phyloP scores from a whole-genome alignment of 2,113 vertebrate species.

The Xyliphius kryptos region DNA sequence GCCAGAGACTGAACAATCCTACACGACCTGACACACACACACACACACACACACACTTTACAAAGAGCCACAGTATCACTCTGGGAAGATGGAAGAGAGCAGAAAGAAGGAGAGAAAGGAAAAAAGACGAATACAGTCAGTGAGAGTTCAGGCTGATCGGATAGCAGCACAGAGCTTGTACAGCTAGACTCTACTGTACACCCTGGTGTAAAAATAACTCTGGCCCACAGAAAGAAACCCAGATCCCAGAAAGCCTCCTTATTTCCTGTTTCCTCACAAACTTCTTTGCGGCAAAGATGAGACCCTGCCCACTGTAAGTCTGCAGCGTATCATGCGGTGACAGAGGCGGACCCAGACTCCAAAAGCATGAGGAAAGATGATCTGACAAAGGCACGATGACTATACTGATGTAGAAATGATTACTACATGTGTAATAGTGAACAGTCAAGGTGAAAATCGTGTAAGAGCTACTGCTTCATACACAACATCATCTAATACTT shows the following conservation, averaged over 20 bases:
- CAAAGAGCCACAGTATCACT: constrained; percentile 41
- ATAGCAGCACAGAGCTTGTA: constrained; percentile 24
- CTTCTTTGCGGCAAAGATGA: constrained; percentile 25
- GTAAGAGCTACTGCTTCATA: too few relatives aligned
- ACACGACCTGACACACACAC: too few relatives aligned
- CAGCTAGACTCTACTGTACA: constrained; percentile 36
- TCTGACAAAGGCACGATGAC: too few relatives aligned
- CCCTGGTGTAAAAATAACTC: constrained; percentile 41
- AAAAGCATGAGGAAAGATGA: constrained; percentile 31
- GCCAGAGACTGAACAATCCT: constrained; percentile 39
- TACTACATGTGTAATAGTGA: too few relatives aligned
- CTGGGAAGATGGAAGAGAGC: constrained; percentile 17
- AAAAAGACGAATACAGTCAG: constrained; percentile 28
- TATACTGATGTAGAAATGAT: too few relatives aligned
- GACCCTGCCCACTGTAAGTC: constrained; percentile 39
- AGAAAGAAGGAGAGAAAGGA: too few relatives aligned
- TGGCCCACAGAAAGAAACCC: constrained; percentile 35
- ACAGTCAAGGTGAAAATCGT: too few relatives aligned
- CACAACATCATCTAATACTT: too few relatives aligned
- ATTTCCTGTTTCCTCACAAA: constrained; percentile 52
- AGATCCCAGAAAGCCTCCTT: constrained; percentile 44
- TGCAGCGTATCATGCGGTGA: constrained; percentile 30
- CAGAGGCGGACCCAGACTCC: too few relatives aligned
- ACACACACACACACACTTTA: constrained; percentile 29
- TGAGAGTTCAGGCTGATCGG: constrained; percentile 32